phyloP scores from a whole-genome alignment of 1,140 invertebrate genomes.

The Drosophila hydei region DNA sequence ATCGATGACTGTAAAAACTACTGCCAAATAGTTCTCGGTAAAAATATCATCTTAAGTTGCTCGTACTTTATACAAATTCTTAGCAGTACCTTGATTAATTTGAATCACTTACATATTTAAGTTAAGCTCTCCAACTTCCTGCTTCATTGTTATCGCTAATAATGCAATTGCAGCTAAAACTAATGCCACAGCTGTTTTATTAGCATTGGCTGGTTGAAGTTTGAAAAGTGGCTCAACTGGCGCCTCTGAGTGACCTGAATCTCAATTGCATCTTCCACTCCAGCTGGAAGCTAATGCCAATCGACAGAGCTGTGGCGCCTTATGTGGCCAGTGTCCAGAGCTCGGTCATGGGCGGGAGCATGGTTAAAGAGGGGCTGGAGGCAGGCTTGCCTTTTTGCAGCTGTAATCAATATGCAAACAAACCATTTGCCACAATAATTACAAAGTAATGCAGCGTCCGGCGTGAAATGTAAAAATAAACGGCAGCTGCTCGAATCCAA shows the following conservation, averaged over 20 bases:
- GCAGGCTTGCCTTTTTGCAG: conserved; percentile 68
- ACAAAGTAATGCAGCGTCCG: conserved; percentile 74
- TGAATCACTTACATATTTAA: too few relatives aligned
- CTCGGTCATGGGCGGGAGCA: not conserved
- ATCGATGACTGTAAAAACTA: too few relatives aligned
- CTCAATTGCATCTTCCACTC: conserved; percentile 13
- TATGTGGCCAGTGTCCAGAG: not conserved
- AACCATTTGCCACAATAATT: conserved; percentile 80
- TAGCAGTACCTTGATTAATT: too few relatives aligned
- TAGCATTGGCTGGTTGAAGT: conserved; percentile 14
- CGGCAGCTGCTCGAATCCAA: conserved; percentile 65
- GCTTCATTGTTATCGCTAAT: too few relatives aligned
- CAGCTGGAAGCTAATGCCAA: conserved; percentile 11
- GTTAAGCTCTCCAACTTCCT: too few relatives aligned
- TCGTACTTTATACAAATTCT: too few relatives aligned
- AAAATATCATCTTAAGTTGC: too few relatives aligned
- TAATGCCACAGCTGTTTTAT: conserved; percentile 17
- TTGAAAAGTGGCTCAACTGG: not conserved
- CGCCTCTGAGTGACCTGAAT: conserved; percentile 26
- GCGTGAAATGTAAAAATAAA: conserved; percentile 75
- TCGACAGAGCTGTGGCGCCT: conserved; percentile 1
- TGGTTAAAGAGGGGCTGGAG: not conserved
- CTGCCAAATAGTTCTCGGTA: too few relatives aligned
- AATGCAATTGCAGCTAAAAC: conserved; percentile 12
- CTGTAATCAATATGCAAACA: conserved; percentile 81